Base-by-base conservation (phyloP, 1,140 invertebrate species). In the Formica selysi region DNA sequence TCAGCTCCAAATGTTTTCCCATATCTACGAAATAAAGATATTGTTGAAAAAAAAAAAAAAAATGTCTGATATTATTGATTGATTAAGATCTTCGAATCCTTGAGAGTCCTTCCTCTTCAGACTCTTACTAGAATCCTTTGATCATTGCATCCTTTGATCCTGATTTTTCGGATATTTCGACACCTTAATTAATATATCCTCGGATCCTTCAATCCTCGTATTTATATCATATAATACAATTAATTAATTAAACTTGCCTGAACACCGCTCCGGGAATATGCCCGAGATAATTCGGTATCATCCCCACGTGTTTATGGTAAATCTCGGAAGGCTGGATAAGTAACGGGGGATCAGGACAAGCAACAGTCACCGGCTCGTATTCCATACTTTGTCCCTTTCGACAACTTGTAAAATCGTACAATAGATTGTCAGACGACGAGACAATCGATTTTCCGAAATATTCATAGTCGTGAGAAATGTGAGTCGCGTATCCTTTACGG, bases 1-100 rank as follows among this genome's bases (percentile, higher is more conserved):
- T 97, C 96, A 71, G 96, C 96, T 48, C 97, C 97, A 93, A 96
- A 97, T 0, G 97, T 97, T 92, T 96, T 97, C 29, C 97, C 97
- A 92, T 96, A 96, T 88, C 97, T 97, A 85, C 92, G 10, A 54
- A 90, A 64, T 59, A 76, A 68, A 85, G 11, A 83, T 59, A 26
- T 29, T 44, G 6, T 36, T 84, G 62, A 74, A 61, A 71, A 65
- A 22, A 22, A 22, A 22, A 8, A 8, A 7, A 51, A 22, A 67
- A 36, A 3, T 13, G n/a, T 26, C 36, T 26, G 10, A 78, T 54
- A 41, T 11, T 22, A 22, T 70, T 22, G 44, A 57, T 70, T 22
- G 22, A 22, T 48, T 80, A 0, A 19, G 6, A 44, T 74, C n/a
- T 19, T 74, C 6, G 13, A 8, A 64, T 67, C 29, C n/a, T 7